Percentiles rank a stretch among this genome's conserved stretches.
Conservation (phyloP, 2,113 vertebrate genomes). For the Pluvialis apricaria region DNA sequence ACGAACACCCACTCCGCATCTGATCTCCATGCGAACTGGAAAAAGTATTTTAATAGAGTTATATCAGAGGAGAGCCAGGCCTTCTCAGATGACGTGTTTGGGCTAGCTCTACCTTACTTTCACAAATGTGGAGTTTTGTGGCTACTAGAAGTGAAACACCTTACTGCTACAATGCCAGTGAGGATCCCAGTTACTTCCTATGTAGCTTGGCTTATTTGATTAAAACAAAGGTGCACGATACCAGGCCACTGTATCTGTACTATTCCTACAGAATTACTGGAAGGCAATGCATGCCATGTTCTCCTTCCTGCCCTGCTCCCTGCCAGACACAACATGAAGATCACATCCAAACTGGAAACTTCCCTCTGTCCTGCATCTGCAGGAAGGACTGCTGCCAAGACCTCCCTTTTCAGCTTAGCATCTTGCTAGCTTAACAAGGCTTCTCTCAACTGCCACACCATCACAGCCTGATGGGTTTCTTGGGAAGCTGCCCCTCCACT, state of each 20-base stretch:
- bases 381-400: neutral
- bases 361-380: neutral
- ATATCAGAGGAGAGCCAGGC: neutral
- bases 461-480: rapidly evolving
- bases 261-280: neutral
- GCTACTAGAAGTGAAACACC: neutral
- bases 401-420: neutral
- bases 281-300: neutral
- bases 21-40: neutral
- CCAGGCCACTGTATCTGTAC: neutral
- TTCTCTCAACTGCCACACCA: neutral
- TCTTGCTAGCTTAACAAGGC: neutral
- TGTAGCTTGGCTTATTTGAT: neutral
- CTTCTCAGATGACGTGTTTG: neutral
- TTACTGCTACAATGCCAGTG: neutral
- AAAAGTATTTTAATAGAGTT: neutral
- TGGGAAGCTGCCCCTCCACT: neutral
- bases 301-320: neutral
- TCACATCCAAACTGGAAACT: neutral
- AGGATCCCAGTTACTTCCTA: neutral
- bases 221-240: neutral
- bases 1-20: neutral
- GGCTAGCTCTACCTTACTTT: neutral
- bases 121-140: neutral
- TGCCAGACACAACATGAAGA: neutral